phyloP scores from a whole-genome alignment of 2,888 invertebrate genomes.

The Cosmia trapezina region DNA sequence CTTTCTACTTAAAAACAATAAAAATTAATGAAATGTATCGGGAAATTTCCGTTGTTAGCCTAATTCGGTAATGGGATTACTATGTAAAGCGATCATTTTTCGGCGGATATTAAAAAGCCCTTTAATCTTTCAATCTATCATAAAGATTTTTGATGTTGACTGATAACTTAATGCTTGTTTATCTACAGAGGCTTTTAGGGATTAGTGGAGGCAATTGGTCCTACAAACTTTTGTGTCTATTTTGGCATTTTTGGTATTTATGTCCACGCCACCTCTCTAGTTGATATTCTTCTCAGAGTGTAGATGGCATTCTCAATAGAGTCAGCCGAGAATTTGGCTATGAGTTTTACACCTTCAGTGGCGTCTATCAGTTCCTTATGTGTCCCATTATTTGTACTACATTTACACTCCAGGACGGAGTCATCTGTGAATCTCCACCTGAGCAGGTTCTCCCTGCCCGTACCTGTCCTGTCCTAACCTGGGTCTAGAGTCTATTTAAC shows the following conservation, averaged over 20 bases:
- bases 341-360: no score
- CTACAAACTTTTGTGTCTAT: neutral
- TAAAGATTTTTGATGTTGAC: constrained; percentile 24
- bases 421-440: no score
- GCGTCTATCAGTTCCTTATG: no score
- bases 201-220: neutral
- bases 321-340: no score
- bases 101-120: neutral
- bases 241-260: neutral
- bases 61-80: constrained; percentile 37
- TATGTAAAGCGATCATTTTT: constrained; percentile 32
- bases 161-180: neutral
- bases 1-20: constrained; percentile 61
- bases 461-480: no score
- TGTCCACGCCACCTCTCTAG: neutral
- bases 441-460: no score
- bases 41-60: constrained; percentile 21
- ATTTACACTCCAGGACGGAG: no score
- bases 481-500: no score
- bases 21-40: constrained; percentile 37
- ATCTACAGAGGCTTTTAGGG: neutral
- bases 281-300: neutral
- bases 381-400: no score
- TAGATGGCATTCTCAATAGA: no score
- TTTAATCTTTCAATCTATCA: constrained; percentile 12